Percentiles rank a stretch among this genome's conserved stretches.
These are phyloP conservation scores for Daubentonia madagascariensis DNA, from an alignment of 2,113 vertebrate species.

Conservation along the genomic window DNA sequence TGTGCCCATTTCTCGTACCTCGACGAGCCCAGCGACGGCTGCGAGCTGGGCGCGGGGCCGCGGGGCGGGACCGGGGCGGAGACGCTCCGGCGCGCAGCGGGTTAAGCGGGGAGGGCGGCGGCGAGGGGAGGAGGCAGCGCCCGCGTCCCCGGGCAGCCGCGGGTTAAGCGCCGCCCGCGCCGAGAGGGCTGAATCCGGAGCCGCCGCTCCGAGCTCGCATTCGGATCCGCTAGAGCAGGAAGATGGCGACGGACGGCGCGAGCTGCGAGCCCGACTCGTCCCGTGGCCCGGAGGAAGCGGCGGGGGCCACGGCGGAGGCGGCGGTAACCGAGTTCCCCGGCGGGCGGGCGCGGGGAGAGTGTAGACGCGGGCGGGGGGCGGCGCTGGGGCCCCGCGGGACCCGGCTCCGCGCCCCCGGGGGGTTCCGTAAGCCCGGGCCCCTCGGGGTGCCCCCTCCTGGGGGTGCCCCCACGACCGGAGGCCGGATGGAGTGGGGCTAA, in stretches of 20 bases:
- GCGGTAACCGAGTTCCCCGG: constrained; percentile 72
- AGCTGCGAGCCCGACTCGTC: constrained; percentile 81
- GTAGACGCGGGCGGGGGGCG: not conserved
- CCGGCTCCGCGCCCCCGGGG: not conserved
- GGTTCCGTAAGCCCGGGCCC: not conserved
- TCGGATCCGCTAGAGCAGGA: constrained; percentile 78
- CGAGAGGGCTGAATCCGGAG: constrained; percentile 50
- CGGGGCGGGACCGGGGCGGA: not conserved
- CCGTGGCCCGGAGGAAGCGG: constrained; percentile 66
- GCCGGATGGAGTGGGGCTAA: not conserved
- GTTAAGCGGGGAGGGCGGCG: not conserved
- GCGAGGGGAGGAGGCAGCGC: constrained; percentile 34
- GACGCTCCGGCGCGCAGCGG: not conserved
- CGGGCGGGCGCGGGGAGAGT: not conserved
- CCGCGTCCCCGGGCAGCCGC: constrained; percentile 61
- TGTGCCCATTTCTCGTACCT: not conserved
- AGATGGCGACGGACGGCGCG: constrained; percentile 85
- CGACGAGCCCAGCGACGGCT: fast-evolving
- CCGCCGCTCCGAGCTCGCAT: constrained; percentile 71
- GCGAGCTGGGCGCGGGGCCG: not conserved
- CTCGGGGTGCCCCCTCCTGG: no score
- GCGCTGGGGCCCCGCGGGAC: not conserved
- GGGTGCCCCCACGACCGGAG: not conserved
- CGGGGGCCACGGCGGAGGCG: constrained; percentile 64
- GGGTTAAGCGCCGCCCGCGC: constrained; percentile 76